Conservation (phyloP, 2,797 vertebrate genomes). For the Kryptolebias ocellatus region DNA sequence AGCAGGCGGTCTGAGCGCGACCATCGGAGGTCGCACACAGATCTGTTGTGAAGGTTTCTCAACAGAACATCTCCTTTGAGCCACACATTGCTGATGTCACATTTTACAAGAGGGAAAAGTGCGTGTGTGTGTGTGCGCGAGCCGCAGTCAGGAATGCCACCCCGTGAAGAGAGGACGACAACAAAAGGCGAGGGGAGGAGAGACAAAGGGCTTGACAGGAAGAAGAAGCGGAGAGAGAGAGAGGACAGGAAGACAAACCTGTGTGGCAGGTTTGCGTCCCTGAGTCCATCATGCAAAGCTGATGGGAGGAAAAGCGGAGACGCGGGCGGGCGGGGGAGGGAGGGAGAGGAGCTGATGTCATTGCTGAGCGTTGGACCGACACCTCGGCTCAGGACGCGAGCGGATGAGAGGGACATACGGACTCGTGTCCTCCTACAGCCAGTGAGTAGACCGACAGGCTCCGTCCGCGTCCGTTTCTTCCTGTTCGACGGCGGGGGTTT, state of each 20-base stretch:
- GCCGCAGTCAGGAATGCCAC: slow-evolving; percentile 71
- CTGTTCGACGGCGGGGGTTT: slow-evolving; percentile 9
- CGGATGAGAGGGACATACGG: slow-evolving; percentile 54
- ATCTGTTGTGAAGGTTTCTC: too few relatives aligned
- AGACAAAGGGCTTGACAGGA: slow-evolving; percentile 46
- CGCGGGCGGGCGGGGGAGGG: slow-evolving; percentile 12
- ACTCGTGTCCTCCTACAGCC: slow-evolving; percentile 11
- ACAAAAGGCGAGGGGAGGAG: slow-evolving; percentile 76
- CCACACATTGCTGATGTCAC: slow-evolving; percentile 50
- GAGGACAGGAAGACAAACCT: slow-evolving; percentile 77
- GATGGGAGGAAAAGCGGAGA: slow-evolving; percentile 59
- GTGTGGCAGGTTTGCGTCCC: slow-evolving; percentile 80
- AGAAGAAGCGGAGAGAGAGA: slow-evolving; percentile 38
- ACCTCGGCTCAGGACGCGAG: slow-evolving; percentile 11
- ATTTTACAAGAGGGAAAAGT: slow-evolving; percentile 19
- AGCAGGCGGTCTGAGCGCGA: too few relatives aligned
- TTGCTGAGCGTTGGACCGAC: slow-evolving; percentile 24
- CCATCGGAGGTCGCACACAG: too few relatives aligned
- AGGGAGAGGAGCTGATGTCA: slow-evolving; percentile 57
- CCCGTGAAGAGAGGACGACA: slow-evolving; percentile 68
- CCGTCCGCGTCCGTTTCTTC: slow-evolving; percentile 21
- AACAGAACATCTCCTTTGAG: slow-evolving; percentile 35
- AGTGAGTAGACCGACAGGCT: not conserved
- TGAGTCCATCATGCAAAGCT: slow-evolving; percentile 77
- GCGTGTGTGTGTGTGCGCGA: slow-evolving; percentile 26